These are phyloP conservation scores for Sthenelais limicola DNA, from an alignment of 2,888 invertebrate species.

Conservation along the genomic window DNA sequence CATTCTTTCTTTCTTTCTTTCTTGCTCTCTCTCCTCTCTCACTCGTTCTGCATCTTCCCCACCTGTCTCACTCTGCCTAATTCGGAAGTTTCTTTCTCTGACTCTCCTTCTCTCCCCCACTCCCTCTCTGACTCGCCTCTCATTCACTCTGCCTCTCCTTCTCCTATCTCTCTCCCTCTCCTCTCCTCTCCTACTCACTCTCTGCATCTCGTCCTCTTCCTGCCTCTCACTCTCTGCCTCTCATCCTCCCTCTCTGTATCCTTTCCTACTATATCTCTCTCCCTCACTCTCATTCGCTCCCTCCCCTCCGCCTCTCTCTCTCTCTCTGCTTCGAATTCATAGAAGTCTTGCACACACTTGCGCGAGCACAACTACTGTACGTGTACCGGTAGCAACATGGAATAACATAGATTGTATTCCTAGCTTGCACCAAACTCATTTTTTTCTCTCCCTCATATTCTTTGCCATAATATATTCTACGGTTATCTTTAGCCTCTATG, in stretches of 20 bases:
- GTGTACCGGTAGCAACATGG: no score
- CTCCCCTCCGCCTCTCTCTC: neutral
- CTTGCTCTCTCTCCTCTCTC: conserved; percentile 1
- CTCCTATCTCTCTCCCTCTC: neutral
- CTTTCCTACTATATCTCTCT: neutral
- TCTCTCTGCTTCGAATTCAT: neutral
- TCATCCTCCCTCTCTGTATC: neutral
- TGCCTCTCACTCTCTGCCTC: neutral
- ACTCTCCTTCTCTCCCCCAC: neutral
- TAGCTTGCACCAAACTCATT: no score
- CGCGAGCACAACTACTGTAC: no score
- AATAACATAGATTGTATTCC: no score
- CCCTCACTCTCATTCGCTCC: neutral
- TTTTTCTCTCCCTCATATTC: no score
- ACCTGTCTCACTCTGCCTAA: no score
- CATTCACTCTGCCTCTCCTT: neutral
- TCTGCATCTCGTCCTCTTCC: neutral
- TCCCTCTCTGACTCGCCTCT: neutral
- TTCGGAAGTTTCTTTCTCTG: neutral
- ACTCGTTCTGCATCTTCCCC: neutral
- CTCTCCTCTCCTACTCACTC: neutral
- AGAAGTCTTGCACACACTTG: no score
- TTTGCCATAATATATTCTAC: no score
- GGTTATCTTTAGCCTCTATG: no score
- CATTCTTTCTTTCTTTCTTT: neutral